Evolutionary conservation across 1,140 invertebrate species (phyloP).

Genomic region (Xylocopa sonorina): DNA sequence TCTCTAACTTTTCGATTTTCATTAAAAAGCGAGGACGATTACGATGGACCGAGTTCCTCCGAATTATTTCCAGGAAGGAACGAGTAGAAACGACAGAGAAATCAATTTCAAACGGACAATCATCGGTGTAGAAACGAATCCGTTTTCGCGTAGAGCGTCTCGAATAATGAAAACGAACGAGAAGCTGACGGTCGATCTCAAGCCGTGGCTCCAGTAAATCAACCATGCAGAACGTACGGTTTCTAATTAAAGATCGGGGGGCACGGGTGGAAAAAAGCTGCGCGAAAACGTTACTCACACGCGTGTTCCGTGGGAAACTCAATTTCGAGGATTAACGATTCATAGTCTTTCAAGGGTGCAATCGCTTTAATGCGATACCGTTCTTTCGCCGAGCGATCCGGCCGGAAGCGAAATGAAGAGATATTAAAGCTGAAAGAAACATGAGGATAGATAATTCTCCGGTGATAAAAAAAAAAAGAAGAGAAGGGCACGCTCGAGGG

Average conservation of each 20-base stretch:
- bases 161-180: neutral
- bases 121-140: neutral
- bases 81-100: too few species aligned
- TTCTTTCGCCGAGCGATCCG: neutral
- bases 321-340: constrained; percentile 48
- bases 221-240: neutral
- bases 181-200: neutral
- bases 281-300: constrained; percentile 33
- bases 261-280: neutral
- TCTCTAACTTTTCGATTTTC: too few species aligned
- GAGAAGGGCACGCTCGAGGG: too few species aligned
- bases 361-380: constrained; percentile 42
- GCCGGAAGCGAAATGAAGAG: constrained; percentile 34
- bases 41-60: neutral
- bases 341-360: constrained; percentile 18
- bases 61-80: too few species aligned
- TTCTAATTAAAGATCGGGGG: neutral
- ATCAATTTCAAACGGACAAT: too few species aligned
- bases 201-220: neutral
- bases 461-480: constrained; percentile 15
- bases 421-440: constrained; percentile 45
- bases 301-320: constrained; percentile 20
- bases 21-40: too few species aligned
- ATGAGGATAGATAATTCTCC: constrained; percentile 45
- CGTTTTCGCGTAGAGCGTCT: neutral